Base-by-base conservation (phyloP, 2,797 vertebrate species). In the Sebastes matsubarae region DNA sequence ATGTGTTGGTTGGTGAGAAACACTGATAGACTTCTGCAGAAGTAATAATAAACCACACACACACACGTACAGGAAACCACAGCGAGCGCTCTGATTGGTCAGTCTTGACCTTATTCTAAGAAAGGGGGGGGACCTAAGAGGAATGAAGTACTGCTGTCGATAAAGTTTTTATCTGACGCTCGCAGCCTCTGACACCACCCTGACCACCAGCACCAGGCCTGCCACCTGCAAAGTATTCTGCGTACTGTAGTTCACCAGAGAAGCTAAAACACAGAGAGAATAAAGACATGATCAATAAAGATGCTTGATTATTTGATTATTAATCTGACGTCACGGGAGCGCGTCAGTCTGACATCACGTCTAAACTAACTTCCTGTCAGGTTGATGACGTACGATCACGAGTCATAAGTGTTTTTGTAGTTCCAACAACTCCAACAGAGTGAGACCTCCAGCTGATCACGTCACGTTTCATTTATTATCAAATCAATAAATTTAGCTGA, bases 11-110 rank as follows among this genome's bases (percentile, higher is more conserved):
- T 82, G 50, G 10, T 58, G 68, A 55, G 77, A 84, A 88, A 77
- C 66, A 50, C 8, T 67, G 72, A 91, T 76, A 89, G 24, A 74
- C 30, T 83, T 87, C 84, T 68, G 14, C 16, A 84, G 79, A 87
- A 87, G 32, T 58, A 69, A 42, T 65, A 75, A 71, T 55, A 13
- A 79, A 71, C 64, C 59, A 57, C 68, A 71, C 22, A 3, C 38
- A 74, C 14, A 74, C 7, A 25, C 74, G 78, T 32, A 66, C 59
- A 52, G 46, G 34, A 55, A 80, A 65, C 68, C 27, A 58, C 84
- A 64, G 11, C 14, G 0, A 32, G 57, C 5, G 0, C 57, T 74
- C 29, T 20, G 60, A 91, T 88, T 85, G 87, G 86, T 79, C 80
- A 24, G 61, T 30, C 11, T 11, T 64, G 58, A 38, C 14, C 7